Conservation (phyloP, 2,797 vertebrate genomes). For the Anabacerthia variegaticeps region DNA sequence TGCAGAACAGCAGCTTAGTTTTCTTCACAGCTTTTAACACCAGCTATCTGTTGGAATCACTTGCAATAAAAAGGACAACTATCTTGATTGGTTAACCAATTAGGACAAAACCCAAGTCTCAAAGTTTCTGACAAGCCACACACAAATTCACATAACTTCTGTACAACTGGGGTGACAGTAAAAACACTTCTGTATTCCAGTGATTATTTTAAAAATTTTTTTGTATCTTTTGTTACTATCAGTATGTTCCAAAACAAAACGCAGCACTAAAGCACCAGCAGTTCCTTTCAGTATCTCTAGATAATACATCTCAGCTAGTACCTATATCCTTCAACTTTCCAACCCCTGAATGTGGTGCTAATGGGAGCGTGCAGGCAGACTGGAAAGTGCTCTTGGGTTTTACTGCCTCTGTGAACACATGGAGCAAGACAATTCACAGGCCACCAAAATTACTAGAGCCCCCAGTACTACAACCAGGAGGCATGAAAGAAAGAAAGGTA, state of each 20-base stretch:
- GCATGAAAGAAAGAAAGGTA: not conserved
- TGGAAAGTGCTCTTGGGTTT: not conserved
- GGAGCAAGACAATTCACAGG: not conserved
- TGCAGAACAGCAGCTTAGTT: not conserved
- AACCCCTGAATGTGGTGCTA: not conserved
- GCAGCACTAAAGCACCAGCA: not conserved
- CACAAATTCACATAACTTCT: not conserved
- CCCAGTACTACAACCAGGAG: not conserved
- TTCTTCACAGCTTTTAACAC: not conserved
- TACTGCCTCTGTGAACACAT: not conserved
- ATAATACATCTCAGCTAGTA: not conserved
- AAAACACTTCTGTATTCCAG: not conserved
- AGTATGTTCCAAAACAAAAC: not conserved
- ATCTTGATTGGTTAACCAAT: not conserved
- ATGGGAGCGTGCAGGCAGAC: fast-evolving
- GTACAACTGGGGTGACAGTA: not conserved
- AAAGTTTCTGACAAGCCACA: not conserved
- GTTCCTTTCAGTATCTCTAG: not conserved
- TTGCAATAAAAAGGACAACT: not conserved
- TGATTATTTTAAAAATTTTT: not conserved
- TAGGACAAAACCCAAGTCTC: not conserved
- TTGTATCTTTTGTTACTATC: not conserved
- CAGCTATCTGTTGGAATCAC: not conserved
- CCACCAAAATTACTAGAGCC: not conserved
- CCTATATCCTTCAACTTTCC: not conserved